These are phyloP conservation scores for Meloidogyne exigua DNA, from an alignment of 1,140 invertebrate species.

Conservation along the genomic window DNA sequence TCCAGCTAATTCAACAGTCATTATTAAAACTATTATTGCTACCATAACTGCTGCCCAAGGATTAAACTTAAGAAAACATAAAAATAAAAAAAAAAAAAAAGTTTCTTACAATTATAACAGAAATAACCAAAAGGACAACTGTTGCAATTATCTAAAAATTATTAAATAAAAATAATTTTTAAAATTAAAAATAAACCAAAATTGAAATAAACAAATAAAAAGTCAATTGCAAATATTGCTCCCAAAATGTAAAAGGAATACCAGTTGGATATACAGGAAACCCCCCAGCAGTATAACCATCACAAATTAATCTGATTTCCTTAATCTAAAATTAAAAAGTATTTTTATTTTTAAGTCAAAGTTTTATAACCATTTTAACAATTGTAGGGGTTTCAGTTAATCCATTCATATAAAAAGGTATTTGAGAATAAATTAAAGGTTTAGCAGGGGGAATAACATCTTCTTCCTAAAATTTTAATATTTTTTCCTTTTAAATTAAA, in stretches of 20 bases:
- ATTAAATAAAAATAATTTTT: not conserved
- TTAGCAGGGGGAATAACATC: slow-evolving; percentile 88
- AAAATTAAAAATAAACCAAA: slow-evolving; percentile 69
- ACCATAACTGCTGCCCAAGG: slow-evolving; percentile 70
- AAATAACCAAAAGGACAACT: slow-evolving; percentile 71
- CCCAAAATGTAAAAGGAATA: slow-evolving; percentile 94
- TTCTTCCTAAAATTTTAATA: slow-evolving; percentile 67
- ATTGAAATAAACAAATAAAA: slow-evolving; percentile 77
- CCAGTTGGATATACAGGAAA: slow-evolving; percentile 93
- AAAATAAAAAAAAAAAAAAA: slow-evolving; percentile 70
- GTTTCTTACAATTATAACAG: slow-evolving; percentile 75
- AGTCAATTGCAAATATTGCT: slow-evolving; percentile 86
- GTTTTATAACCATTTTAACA: slow-evolving; percentile 74
- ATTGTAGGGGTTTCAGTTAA: slow-evolving; percentile 76
- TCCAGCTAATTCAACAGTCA: slow-evolving; percentile 81
- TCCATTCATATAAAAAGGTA: slow-evolving; percentile 83
- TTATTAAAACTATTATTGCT: slow-evolving; percentile 71
- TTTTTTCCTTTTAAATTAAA: not conserved
- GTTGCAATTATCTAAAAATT: slow-evolving; percentile 17
- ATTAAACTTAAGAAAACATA: slow-evolving; percentile 69
- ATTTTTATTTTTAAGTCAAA: slow-evolving; percentile 60
- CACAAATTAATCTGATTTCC: slow-evolving; percentile 76
- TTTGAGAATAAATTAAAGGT: slow-evolving; percentile 84
- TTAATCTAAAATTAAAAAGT: slow-evolving; percentile 34
- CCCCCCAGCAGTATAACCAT: slow-evolving; percentile 79